Conservation (phyloP, 2,797 vertebrate genomes). For the Apodemus agrarius region DNA sequence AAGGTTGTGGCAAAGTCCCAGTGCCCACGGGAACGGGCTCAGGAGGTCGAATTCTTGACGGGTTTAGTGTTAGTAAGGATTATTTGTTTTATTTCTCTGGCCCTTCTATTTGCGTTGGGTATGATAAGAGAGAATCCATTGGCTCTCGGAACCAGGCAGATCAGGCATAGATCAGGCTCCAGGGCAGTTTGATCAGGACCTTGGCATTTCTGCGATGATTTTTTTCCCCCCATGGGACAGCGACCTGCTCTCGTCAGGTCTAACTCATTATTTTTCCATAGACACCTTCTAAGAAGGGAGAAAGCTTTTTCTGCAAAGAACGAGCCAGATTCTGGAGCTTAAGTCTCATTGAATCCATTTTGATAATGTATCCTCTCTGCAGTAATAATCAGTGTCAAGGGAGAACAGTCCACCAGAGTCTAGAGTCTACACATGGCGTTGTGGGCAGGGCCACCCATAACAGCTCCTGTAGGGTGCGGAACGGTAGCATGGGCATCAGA, state of each 20-base stretch:
- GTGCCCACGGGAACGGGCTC: background rate
- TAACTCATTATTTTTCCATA: background rate
- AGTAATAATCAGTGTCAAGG: no score
- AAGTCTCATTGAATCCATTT: background rate
- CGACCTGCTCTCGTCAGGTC: background rate
- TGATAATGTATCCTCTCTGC: background rate
- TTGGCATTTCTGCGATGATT: background rate
- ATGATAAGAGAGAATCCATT: background rate
- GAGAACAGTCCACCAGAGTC: background rate
- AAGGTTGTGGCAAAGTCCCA: conserved; percentile 26
- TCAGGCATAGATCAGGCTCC: background rate
- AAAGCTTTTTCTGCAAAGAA: background rate
- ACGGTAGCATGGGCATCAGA: fast-evolving
- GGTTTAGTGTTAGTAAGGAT: background rate
- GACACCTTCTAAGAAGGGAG: background rate
- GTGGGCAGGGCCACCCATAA: background rate
- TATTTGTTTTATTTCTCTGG: conserved; percentile 12
- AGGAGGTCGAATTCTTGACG: background rate
- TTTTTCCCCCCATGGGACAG: background rate
- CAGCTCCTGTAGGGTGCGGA: background rate
- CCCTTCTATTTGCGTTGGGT: background rate
- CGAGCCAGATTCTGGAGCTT: background rate
- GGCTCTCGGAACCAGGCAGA: background rate
- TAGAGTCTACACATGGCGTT: background rate
- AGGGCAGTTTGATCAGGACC: background rate